A percentile compares a stretch with the other conserved stretches of the same genome.
These are phyloP conservation scores for Arvicanthis niloticus DNA, from an alignment of 2,113 vertebrate genomes.

Conservation along the genomic window DNA sequence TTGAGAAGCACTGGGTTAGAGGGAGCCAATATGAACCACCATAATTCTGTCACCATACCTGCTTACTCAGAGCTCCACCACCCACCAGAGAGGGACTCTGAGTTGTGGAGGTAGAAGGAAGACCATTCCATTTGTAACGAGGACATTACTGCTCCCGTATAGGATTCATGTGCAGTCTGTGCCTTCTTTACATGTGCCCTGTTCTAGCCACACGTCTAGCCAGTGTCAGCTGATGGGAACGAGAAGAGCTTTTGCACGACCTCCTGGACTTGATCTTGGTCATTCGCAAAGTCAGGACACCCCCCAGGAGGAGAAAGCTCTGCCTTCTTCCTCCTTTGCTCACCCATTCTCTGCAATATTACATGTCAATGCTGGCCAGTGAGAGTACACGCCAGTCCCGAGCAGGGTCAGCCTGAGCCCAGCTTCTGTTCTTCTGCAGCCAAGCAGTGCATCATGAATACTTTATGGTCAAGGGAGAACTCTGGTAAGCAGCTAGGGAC, in stretches of 20 bases:
- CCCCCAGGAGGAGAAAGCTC: neutral
- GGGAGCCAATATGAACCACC: neutral
- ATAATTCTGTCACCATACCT: neutral
- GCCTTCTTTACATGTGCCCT: neutral
- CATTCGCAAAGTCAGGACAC: neutral
- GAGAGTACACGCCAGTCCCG: neutral
- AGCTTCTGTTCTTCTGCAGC: neutral
- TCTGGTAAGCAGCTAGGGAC: neutral
- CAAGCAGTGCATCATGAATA: neutral
- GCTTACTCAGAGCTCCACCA: neutral
- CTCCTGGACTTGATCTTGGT: neutral
- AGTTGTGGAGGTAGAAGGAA: neutral
- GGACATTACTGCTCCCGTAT: neutral
- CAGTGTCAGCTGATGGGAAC: neutral
- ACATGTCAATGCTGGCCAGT: neutral
- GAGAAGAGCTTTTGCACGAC: neutral
- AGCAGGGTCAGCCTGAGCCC: neutral
- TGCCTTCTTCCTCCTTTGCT: neutral
- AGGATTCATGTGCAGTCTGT: neutral
- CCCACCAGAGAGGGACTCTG: too few relatives aligned
- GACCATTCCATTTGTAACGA: neutral
- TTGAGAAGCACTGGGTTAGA: neutral
- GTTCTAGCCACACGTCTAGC: neutral
- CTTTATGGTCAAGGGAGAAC: neutral
- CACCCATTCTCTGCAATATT: neutral